A percentile compares a stretch with the other conserved stretches of the same genome.
phyloP scores from a whole-genome alignment of 2,113 vertebrate species.

The Pelecanus crispus region DNA sequence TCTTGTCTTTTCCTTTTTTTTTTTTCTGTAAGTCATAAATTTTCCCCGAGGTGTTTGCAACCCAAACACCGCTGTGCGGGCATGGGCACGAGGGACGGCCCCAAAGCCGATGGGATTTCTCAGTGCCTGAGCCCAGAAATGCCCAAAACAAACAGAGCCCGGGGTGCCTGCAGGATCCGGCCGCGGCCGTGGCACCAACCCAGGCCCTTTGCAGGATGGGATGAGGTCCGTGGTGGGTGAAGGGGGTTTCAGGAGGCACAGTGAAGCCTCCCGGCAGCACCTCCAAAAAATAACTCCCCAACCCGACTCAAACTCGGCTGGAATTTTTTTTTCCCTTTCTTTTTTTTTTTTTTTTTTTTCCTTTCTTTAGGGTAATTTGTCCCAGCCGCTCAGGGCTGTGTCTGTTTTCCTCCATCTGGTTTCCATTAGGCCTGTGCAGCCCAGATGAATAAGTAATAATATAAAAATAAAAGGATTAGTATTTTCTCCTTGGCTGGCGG shows the following conservation, averaged over 20 bases:
- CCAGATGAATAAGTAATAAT: conserved; percentile 79
- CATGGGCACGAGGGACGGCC: neutral
- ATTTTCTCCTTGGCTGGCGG: conserved; percentile 65
- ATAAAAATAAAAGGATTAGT: conserved; percentile 74
- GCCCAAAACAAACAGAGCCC: neutral
- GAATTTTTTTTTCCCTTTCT: conserved; percentile 74
- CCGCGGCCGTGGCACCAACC: accelerated
- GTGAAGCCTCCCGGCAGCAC: neutral
- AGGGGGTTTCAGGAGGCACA: neutral
- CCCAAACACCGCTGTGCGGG: accelerated
- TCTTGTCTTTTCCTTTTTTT: neutral
- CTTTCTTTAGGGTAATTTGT: conserved; percentile 80
- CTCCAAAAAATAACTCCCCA: conserved; percentile 16
- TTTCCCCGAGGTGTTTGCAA: neutral
- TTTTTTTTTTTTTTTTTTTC: conserved; percentile 67
- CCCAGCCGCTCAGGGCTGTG: conserved; percentile 83
- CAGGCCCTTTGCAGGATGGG: neutral
- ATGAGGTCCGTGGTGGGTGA: accelerated
- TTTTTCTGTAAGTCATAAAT: neutral
- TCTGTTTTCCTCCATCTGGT: conserved; percentile 90
- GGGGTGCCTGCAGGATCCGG: neutral
- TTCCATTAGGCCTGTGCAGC: conserved; percentile 77
- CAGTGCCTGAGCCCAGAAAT: neutral
- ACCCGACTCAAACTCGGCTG: conserved; percentile 57
- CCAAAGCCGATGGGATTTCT: neutral